Base-by-base conservation (phyloP, 1,140 invertebrate genomes). In the Brachionus angularis region DNA sequence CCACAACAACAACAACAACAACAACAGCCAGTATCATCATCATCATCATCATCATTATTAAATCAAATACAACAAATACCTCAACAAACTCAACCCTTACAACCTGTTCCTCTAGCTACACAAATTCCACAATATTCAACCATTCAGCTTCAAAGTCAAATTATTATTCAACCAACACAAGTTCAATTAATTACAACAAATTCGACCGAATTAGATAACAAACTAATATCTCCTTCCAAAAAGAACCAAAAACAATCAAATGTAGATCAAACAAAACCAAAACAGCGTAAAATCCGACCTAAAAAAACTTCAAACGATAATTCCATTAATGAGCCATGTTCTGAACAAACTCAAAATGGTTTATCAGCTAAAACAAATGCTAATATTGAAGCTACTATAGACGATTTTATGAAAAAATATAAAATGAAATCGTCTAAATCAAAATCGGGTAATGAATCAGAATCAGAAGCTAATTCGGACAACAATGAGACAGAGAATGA, bases 371-470 rank as follows among this genome's bases (percentile, higher is more conserved):
- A 31, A 10, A 58, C 53, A 3, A 31, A 58, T 23, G 36, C 42
- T 5, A 67, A 67, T 31, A 67, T 67, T 4, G 62, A 67, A n/a
- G 42, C 62, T 3, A 47, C 62, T 12, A 67, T 67, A 16, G 62
- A 67, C 62, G 62, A 67, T 23, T 67, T 67, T 29, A 67, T 67
- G 42, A 67, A 67, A 29, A 46, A 67, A 36, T 67, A 67, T 29
- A 46, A 50, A 31, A 50, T 47, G 42, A 50, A 67, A 47, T 25
- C 33, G 21, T 34, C 27, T 7, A 42, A 42, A 42, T 42, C 39
- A 42, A 42, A 42, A 42, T 10, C 39, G 39, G 10, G 10, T 42
- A 16, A 16, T 42, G 62, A 27, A 7, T 46, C 42, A 0, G 62
- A 67, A 33, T 50, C 42, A 1, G 62, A 67, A 10, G 36, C 23